Percentiles rank a stretch among this genome's conserved stretches.
Conservation (phyloP, 2,113 vertebrate species). For the Sinocyclocheilus anshuiensis region DNA sequence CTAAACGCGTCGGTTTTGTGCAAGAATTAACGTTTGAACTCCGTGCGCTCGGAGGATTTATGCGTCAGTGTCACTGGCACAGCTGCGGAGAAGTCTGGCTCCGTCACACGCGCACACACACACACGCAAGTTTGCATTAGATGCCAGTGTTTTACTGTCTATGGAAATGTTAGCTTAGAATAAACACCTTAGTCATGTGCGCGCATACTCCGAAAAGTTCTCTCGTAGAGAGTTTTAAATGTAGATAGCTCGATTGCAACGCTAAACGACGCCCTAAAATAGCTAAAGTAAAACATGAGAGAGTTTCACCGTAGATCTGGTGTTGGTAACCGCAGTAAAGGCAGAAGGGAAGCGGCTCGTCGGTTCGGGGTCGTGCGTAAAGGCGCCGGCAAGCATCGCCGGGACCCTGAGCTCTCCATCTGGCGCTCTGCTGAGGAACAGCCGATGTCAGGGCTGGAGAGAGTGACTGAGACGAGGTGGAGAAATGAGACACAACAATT, state of each 20-base stretch:
- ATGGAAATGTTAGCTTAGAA: not conserved
- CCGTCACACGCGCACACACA: not conserved
- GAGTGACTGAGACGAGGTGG: conserved; percentile 67
- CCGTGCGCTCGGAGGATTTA: conserved; percentile 19
- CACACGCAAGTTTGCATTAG: not conserved
- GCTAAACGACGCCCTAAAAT: conserved; percentile 12
- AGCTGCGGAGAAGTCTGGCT: conserved; percentile 8
- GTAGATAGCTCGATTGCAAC: not conserved
- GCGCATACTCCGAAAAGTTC: conserved; percentile 12
- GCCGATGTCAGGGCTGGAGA: conserved; percentile 66
- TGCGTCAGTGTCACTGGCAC: not conserved
- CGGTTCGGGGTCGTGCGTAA: conserved; percentile 65
- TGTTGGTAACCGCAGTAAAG: conserved; percentile 66
- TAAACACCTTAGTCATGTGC: conserved; percentile 10
- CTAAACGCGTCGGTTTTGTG: not conserved
- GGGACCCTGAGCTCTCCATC: conserved; percentile 67
- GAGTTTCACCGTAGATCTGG: conserved; percentile 66
- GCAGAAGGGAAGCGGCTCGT: conserved; percentile 55
- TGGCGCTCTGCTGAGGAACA: conserved; percentile 66
- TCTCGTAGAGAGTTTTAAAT: not conserved
- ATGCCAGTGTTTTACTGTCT: not conserved
- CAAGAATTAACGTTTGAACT: not conserved
- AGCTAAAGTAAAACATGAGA: conserved; percentile 74
- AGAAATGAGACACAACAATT: conserved; percentile 63
- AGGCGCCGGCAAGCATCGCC: conserved; percentile 66